Base-by-base conservation (phyloP, 2,113 vertebrate genomes). In the Cebus imitator region DNA sequence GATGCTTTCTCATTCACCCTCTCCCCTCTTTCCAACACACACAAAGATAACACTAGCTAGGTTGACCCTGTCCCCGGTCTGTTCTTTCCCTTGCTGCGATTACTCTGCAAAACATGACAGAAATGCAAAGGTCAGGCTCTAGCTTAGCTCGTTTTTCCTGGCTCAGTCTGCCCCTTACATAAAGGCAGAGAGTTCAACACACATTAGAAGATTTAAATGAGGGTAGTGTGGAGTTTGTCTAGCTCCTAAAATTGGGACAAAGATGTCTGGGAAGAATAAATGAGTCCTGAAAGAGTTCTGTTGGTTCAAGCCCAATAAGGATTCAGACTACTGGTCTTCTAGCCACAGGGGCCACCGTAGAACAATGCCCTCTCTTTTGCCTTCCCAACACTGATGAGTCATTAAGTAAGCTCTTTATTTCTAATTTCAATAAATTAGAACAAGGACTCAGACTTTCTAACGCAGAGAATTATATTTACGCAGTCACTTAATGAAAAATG, bases 401-500 rank as follows among this genome's bases (percentile, higher is more conserved):
- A 93, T 92, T 97, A 91, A 70, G 21, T 90, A 81, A 86, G 17
- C 64, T 82, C 14, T 86, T 96, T 81, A 81, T 87, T 91, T 95
- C 57, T 92, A 83, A 93, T 96, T 98, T 97, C 80, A 95, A 90
- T 93, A 96, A 96, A 96, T 96, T 97, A 93, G 61, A 95, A 96
- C 81, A 89, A 91, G 20, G 48, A 96, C 80, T 96, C 80, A 50
- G 35, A 85, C 73, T 96, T 96, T 95, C 87, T 80, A 95, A 92
- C 40, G 75, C 21, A 95, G 73, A 91, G 82, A 96, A 96, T 96
- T 95, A 90, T 97, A 97, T 90, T 96, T 96, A 96, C 68, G 45
- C 48, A 97, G 58, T 93, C 80, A 70, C 75, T 96, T 96, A 96
- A 97, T 96, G 90, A 96, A 97, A 98, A 96, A 96, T 96, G 79